Base-by-base conservation (phyloP, 2,113 vertebrate species). In the Atrichornis clamosus region DNA sequence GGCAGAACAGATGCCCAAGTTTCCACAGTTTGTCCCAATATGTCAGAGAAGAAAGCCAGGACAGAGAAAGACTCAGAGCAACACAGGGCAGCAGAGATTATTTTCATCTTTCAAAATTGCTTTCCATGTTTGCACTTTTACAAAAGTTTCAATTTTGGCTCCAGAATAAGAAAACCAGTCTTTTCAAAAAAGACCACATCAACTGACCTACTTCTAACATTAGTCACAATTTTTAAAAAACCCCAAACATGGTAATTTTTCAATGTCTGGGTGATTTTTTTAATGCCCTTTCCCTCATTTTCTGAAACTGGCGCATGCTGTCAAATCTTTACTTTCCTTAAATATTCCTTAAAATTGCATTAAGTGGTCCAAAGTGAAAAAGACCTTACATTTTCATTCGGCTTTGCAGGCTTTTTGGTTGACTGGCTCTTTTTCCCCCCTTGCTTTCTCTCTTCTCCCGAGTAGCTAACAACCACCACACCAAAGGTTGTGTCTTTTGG, bases 171-270 rank as follows among this genome's bases (percentile, higher is more conserved):
- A 79, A 76, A 75, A 68, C 16, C 8, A 26, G 20, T 56, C 18
- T 46, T 74, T 73, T 81, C 13, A 55, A 33, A 84, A 58, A 52
- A 50, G n/a, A 63, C 8, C 1, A 2, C 20, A 35, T 21, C 53
- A 69, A 56, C 52, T 63, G 39, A 74, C 23, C 76, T 68, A 68
- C 10, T 42, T 72, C 19, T 28, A 84, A 42, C 16, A 39, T 30
- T n/a, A 70, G 15, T 14, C 59, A 47, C 7, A 28, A 56, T 12
- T 52, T 13, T 3, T 26, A 63, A 78, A 33, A 44, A 41, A 12
- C 3, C 16, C 17, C 7, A 13, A 28, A 55, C 1, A 2, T 0
- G 1, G 2, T n/a, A 8, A 20, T 65, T 93, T 41, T 46, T 76
- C 32, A 32, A 75, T 9, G 23, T 47, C 5, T 46, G 12, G 41